These are phyloP conservation scores for Rhopalosiphum maidis DNA, from an alignment of 1,140 invertebrate genomes.

Conservation along the genomic window DNA sequence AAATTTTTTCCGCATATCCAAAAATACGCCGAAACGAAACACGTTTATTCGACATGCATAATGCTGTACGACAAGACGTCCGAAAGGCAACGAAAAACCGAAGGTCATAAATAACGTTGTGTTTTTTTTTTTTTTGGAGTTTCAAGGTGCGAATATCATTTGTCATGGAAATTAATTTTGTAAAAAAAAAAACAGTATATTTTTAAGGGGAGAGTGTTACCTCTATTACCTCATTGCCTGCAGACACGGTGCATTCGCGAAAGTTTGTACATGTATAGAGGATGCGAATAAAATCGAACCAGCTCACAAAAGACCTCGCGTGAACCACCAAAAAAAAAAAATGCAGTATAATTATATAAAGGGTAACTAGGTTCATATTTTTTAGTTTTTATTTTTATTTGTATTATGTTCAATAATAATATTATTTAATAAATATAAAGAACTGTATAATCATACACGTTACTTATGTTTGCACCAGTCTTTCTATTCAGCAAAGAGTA, in stretches of 20 bases:
- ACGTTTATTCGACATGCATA: conserved; percentile 7
- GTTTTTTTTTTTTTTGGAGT: background rate
- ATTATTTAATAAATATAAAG: background rate
- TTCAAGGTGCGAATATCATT: conserved; percentile 1
- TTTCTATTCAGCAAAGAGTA: conserved; percentile 22
- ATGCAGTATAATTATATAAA: background rate
- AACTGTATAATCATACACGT: conserved; percentile 28
- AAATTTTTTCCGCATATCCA: conserved; percentile 41
- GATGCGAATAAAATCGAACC: conserved; percentile 6
- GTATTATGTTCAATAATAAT: background rate
- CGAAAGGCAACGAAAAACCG: no score
- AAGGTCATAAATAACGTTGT: conserved; percentile 21
- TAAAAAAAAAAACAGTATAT: background rate
- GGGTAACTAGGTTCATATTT: background rate
- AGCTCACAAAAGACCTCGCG: conserved; percentile 19
- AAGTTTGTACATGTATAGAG: background rate
- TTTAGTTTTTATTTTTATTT: background rate
- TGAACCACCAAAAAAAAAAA: background rate
- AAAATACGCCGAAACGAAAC: conserved; percentile 27
- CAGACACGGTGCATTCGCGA: background rate
- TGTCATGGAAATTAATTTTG: conserved; percentile 16
- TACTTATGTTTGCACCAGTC: conserved; percentile 49
- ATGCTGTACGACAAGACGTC: background rate
- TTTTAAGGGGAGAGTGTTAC: background rate
- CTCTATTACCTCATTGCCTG: background rate